phyloP scores from a whole-genome alignment of 2,888 invertebrate species.

The Polyommatus icarus region DNA sequence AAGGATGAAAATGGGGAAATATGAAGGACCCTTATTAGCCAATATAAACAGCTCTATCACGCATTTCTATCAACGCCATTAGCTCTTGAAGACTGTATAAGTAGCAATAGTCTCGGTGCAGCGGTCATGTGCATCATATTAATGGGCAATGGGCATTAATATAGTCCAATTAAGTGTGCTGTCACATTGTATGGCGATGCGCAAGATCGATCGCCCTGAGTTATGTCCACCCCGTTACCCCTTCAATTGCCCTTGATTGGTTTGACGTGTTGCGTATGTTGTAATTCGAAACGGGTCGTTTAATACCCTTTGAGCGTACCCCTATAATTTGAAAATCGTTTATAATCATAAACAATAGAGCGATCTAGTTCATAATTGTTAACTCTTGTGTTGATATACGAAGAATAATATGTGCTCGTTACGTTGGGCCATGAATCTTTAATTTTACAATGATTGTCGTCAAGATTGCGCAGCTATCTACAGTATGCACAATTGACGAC shows the following conservation, averaged over 20 bases:
- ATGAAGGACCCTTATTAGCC: too few species aligned
- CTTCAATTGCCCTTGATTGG: constrained; percentile 79
- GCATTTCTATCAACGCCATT: not conserved
- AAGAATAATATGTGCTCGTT: not conserved
- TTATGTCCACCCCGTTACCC: constrained; percentile 77
- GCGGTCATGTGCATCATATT: not conserved
- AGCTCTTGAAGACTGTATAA: not conserved
- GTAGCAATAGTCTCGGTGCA: not conserved
- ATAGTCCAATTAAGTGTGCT: constrained; percentile 75
- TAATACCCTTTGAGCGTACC: constrained; percentile 38
- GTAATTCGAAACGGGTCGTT: constrained; percentile 61
- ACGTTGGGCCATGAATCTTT: too few species aligned
- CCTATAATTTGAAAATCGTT: constrained; percentile 1
- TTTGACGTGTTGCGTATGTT: constrained; percentile 68
- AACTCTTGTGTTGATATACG: constrained; percentile 38
- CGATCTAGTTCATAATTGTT: not conserved
- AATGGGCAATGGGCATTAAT: constrained; percentile 54
- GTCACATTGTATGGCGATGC: constrained; percentile 67
- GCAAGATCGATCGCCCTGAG: constrained; percentile 72
- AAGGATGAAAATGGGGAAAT: too few species aligned
- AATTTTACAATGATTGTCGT: too few species aligned
- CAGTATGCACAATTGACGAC: too few species aligned
- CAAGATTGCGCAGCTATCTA: too few species aligned
- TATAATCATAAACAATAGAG: not conserved
- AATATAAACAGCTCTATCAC: not conserved